Conservation (phyloP, 2,888 invertebrate genomes). For the Stenotaenia linearis region DNA sequence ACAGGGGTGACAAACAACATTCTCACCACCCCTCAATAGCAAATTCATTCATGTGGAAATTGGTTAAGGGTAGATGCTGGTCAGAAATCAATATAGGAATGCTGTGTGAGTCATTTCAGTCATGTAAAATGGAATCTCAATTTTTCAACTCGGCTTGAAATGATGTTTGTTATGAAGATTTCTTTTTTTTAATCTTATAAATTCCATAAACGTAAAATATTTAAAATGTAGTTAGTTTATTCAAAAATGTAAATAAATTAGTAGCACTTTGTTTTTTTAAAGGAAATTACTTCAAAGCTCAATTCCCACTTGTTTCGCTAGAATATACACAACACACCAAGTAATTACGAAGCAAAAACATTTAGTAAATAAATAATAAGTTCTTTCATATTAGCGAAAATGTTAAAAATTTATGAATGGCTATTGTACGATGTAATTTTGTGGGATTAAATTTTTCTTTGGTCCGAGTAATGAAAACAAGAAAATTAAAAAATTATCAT, state of each 20-base stretch:
- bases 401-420: not conserved
- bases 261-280: not conserved
- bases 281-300: not conserved
- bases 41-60: constrained; percentile 23
- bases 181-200: not conserved
- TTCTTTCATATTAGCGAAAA: not conserved
- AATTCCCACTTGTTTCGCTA: not conserved
- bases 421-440: not conserved
- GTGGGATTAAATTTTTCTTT: not conserved
- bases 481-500: not conserved
- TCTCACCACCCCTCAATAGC: constrained; percentile 5
- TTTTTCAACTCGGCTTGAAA: not conserved
- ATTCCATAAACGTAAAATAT: not conserved
- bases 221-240: no score
- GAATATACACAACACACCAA: not conserved
- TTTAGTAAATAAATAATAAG: constrained; percentile 7
- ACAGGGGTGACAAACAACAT: constrained; percentile 16
- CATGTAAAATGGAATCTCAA: not conserved
- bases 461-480: no score
- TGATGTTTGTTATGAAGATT: not conserved
- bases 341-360: not conserved
- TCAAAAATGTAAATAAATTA: not conserved
- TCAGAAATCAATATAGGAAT: constrained; percentile 24
- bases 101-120: constrained; percentile 14
- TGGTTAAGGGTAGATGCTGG: constrained; percentile 11